Conservation (phyloP, 2,113 vertebrate genomes). For the Embiotoca jacksoni region DNA sequence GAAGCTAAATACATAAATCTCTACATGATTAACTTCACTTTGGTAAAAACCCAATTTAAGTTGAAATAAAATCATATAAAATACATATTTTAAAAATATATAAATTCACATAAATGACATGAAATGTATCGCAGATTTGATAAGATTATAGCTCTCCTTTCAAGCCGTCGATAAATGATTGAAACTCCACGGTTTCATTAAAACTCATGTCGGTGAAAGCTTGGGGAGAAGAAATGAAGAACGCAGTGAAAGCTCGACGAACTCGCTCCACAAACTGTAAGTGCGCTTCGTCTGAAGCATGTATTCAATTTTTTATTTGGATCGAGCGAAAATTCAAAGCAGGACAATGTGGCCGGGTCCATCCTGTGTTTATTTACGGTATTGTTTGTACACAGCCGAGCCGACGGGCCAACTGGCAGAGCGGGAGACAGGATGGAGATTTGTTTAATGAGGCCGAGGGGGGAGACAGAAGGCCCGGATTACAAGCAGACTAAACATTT, state of each 20-base stretch:
- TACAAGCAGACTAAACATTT: slow-evolving; percentile 70
- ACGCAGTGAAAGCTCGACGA: not conserved
- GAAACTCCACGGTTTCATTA: no score
- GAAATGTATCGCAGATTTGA: no score
- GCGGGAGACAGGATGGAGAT: slow-evolving; percentile 61
- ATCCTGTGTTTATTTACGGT: slow-evolving; percentile 54
- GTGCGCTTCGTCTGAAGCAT: not conserved
- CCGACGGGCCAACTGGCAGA: slow-evolving; percentile 63
- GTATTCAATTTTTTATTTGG: slow-evolving; percentile 5
- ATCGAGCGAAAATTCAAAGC: slow-evolving; percentile 32
- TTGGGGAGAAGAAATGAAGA: not conserved
- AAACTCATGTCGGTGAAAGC: no score
- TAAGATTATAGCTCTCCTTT: no score
- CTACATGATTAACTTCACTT: no score
- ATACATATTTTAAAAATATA: no score
- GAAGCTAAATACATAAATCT: no score
- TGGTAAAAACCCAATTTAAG: no score
- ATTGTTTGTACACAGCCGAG: slow-evolving; percentile 67
- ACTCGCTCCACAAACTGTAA: not conserved
- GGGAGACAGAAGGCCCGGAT: slow-evolving; percentile 58
- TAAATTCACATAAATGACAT: no score
- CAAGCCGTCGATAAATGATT: no score
- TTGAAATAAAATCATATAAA: no score
- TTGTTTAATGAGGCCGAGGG: slow-evolving; percentile 64
- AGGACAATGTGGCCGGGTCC: slow-evolving; percentile 47